Conservation (phyloP, 2,113 vertebrate genomes). For the Danio rerio region DNA sequence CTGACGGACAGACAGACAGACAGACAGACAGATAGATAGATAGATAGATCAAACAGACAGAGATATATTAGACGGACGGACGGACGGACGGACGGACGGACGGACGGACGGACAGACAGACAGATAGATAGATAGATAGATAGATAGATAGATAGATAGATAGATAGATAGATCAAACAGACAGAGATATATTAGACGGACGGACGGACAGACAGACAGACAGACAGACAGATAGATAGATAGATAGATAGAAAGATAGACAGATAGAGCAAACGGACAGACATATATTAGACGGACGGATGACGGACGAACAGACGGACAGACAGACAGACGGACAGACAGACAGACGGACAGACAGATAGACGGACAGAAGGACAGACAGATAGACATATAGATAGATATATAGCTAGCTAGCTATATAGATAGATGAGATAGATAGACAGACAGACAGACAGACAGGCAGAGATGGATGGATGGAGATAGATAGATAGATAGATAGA, state of each 20-base stretch:
- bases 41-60: background rate
- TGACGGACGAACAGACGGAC: background rate
- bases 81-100: background rate
- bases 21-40: background rate
- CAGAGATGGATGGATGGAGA: background rate
- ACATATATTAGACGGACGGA: too few species aligned
- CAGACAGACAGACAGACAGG: background rate
- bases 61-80: background rate
- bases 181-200: background rate
- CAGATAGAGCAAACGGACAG: background rate
- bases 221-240: background rate
- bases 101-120: background rate
- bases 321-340: background rate
- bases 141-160: background rate
- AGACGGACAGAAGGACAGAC: background rate
- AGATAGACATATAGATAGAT: background rate
- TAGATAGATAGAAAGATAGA: background rate
- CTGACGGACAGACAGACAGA: background rate
- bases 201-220: background rate
- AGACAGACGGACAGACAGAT: background rate
- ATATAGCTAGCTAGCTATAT: background rate
- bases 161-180: background rate
- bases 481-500: background rate
- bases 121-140: background rate
- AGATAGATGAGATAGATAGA: background rate